Percentiles rank a stretch among this genome's conserved stretches.
phyloP scores from a whole-genome alignment of 2,113 vertebrate genomes.

The Hippopotamus amphibius region DNA sequence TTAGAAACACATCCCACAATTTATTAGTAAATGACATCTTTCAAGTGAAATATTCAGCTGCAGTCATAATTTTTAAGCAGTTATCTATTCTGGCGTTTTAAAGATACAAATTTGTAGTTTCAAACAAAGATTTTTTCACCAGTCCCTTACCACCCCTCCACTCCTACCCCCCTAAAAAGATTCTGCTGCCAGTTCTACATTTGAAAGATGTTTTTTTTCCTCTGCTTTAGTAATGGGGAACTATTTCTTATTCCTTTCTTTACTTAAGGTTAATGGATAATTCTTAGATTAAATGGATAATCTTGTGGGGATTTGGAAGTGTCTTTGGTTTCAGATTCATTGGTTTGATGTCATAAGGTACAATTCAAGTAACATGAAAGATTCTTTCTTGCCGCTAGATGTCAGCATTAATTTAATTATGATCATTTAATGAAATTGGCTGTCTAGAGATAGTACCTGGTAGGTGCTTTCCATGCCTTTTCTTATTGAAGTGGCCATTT shows the following conservation, averaged over 20 bases:
- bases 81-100: background rate
- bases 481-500: conserved; percentile 21
- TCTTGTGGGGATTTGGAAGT: background rate
- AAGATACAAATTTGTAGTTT: conserved; percentile 1
- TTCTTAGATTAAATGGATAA: conserved; percentile 36
- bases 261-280: conserved; percentile 26
- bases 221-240: background rate
- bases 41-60: background rate
- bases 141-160: background rate
- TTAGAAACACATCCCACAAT: conserved; percentile 10
- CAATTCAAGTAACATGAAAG: conserved; percentile 19
- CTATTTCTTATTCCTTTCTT: conserved; percentile 23
- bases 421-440: background rate
- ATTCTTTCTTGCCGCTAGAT: conserved; percentile 79
- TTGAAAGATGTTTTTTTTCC: background rate
- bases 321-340: conserved; percentile 32
- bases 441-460: background rate
- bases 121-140: conserved; percentile 16
- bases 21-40: conserved; percentile 39
- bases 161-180: background rate
- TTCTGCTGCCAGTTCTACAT: background rate
- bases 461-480: background rate
- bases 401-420: conserved; percentile 75
- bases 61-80: conserved; percentile 31
- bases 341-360: conserved; percentile 5